Evolutionary conservation across 1,140 invertebrate species (phyloP).

Genomic region (Aricia agestis): DNA sequence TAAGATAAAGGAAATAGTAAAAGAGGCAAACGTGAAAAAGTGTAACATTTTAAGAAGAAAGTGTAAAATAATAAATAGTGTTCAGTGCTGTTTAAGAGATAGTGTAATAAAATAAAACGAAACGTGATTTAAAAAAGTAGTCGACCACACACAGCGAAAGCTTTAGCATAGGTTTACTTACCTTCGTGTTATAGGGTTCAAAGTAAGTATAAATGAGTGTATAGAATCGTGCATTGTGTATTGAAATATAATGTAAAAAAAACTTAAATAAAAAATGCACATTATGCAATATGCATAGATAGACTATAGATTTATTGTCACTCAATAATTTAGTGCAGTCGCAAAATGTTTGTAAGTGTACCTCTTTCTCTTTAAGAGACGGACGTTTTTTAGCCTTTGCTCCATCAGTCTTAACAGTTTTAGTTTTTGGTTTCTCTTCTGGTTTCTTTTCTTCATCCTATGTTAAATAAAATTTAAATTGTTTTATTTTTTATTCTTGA

Average conservation of each 20-base stretch:
- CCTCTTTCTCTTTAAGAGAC: constrained; percentile 67
- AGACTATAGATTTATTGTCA: background rate
- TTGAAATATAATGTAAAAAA: background rate
- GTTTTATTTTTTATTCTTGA: constrained; percentile 3
- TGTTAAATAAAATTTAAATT: constrained; percentile 19
- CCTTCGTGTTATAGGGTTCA: background rate
- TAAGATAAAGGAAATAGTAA: too few species aligned
- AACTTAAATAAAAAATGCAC: background rate
- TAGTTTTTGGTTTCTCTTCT: constrained; percentile 66
- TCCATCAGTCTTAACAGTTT: constrained; percentile 58
- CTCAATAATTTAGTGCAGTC: background rate
- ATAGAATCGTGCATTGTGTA: constrained; percentile 2
- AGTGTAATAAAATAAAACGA: background rate
- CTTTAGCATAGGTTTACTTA: constrained; percentile 1
- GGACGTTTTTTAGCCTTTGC: constrained; percentile 62
- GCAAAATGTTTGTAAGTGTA: constrained; percentile 22
- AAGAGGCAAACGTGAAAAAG: background rate
- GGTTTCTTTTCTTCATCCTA: constrained; percentile 66
- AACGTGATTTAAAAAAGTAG: background rate
- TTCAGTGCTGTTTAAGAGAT: background rate
- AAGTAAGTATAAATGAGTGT: constrained; percentile 8
- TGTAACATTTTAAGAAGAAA: constrained; percentile 2
- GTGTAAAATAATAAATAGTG: background rate
- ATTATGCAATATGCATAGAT: too few species aligned
- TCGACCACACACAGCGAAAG: background rate